These are phyloP conservation scores for Tetranychus piercei DNA, from an alignment of 2,888 invertebrate genomes.

Conservation along the genomic window DNA sequence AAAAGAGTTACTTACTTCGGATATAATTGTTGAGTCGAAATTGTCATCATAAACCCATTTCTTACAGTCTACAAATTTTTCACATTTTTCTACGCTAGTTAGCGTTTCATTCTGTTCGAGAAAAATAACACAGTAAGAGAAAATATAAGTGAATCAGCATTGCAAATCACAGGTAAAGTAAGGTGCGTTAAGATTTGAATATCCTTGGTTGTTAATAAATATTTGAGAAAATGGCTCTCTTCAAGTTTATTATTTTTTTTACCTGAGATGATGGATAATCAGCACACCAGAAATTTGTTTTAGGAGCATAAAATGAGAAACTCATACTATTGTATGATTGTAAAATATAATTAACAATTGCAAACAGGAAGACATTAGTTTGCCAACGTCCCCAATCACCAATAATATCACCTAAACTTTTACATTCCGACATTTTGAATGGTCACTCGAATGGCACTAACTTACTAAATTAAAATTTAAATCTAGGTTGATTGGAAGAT, in stretches of 20 bases:
- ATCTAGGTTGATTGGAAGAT: neutral
- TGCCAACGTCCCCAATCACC: constrained; percentile 15
- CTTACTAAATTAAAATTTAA: too few relatives aligned
- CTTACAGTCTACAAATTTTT: neutral
- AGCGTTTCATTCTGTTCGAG: neutral
- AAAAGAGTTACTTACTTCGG: constrained; percentile 2
- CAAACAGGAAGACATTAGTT: constrained; percentile 7
- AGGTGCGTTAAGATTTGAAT: too few relatives aligned
- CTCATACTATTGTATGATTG: constrained; percentile 13
- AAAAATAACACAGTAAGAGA: neutral
- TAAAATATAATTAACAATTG: neutral
- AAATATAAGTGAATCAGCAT: neutral
- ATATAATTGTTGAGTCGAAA: constrained; percentile 3
- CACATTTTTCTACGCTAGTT: neutral
- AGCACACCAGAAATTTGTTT: constrained; percentile 14
- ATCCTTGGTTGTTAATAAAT: too few relatives aligned
- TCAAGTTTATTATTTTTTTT: neutral
- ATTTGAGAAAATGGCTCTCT: too few relatives aligned
- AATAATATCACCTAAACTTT: neutral
- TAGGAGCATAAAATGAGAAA: constrained; percentile 16
- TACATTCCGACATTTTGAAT: neutral
- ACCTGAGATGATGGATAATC: neutral
- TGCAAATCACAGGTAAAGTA: neutral
- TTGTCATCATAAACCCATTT: constrained; percentile 8
- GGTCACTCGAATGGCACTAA: neutral